Evolutionary conservation across 2,113 vertebrate species (phyloP), one percentile per base, ranked within the genome.

Genomic region (Pycnonotus jocosus): DNA sequence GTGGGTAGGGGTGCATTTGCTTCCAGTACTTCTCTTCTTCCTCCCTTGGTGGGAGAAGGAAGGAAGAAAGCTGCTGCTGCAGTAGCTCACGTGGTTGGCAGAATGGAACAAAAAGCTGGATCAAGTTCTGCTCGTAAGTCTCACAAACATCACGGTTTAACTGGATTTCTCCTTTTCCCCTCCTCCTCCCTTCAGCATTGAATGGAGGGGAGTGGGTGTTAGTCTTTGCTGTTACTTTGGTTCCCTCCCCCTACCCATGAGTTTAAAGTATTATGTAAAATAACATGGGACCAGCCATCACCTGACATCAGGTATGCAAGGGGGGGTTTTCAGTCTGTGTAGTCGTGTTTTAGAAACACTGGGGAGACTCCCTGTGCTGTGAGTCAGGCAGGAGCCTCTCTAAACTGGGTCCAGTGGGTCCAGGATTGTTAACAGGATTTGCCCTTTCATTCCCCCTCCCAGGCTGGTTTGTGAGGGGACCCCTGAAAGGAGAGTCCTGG

Each of bases 161-260:
- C 83, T 86, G 88, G 84, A 91, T 92, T 96, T 83, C 80, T 90
- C 66, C 62, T 77, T 80, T 48, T 33, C 27, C 72, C 51, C 16
- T 47, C 40, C 47, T n/a, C 30, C 51, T 37, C 42, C 73, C 77
- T 77, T 60, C 18, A 2, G 7, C 81, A 87, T 28, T 70, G 96
- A 94, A 91, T 54, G 72, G 86, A 88, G 27, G 70, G 90, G 82
- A 66, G 35, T 66, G 82, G 95, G 92, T 81, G 48, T 95, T 93
- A 64, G 84, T 93, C 86, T 72, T 91, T 53, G 71, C 71, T 89
- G 87, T 94, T 95, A 22, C 37, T 93, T 94, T 78, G 27, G 79
- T 95, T 91, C 92, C 76, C 31, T 77, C 68, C 79, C 53, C 61
- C 65, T 85, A 9, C 86, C 87, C 84, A 88, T 64, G 84, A 87